These are phyloP conservation scores for Cepaea nemoralis DNA, from an alignment of 1,140 invertebrate species.

Conservation along the genomic window DNA sequence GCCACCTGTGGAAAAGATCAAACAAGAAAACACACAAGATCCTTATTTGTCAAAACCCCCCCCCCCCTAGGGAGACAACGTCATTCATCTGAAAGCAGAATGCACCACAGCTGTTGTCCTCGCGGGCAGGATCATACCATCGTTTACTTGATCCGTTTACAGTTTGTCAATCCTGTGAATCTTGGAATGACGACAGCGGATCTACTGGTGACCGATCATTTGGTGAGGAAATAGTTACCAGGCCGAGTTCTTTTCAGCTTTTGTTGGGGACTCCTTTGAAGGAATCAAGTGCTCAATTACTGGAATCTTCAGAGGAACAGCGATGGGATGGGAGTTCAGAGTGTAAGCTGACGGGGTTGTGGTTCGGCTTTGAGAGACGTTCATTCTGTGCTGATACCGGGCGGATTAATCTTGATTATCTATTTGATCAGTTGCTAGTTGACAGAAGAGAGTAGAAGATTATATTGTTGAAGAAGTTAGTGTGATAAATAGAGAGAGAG, in stretches of 20 bases:
- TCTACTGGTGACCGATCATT: neutral
- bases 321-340: neutral
- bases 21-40: too few relatives aligned
- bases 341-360: neutral
- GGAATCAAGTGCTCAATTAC: neutral
- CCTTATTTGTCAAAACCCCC: too few relatives aligned
- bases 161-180: neutral
- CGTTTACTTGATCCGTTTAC: neutral
- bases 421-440: too few relatives aligned
- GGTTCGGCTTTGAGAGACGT: neutral
- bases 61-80: too few relatives aligned
- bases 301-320: neutral
- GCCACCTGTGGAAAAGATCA: too few relatives aligned
- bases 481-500: too few relatives aligned
- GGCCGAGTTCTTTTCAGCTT: neutral
- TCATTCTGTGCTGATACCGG: neutral
- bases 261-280: neutral
- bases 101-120: too few relatives aligned
- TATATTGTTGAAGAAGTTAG: too few relatives aligned
- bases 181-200: too few relatives aligned
- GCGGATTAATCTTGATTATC: neutral
- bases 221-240: neutral
- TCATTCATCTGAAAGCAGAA: too few relatives aligned
- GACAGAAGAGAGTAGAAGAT: too few relatives aligned
- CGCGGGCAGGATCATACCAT: too few relatives aligned